Percentiles rank a stretch among this genome's conserved stretches.
These are phyloP conservation scores for Catharus minimus DNA, from an alignment of 2,113 vertebrate genomes.

Conservation along the genomic window DNA sequence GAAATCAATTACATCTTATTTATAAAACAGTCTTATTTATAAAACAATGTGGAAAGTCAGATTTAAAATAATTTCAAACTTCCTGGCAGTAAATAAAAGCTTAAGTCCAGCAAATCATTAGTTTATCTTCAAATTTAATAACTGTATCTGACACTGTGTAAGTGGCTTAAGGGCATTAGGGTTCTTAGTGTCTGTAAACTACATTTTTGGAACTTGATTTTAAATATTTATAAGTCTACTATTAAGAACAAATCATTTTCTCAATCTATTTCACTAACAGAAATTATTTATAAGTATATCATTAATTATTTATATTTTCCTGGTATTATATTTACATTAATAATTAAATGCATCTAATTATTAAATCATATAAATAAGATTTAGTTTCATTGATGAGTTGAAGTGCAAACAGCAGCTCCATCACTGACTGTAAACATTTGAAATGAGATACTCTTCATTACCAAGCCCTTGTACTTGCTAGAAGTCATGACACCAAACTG, in stretches of 20 bases:
- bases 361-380: conserved; percentile 80
- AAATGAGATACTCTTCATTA: conserved; percentile 28
- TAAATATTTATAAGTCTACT: conserved; percentile 77
- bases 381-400: conserved; percentile 75
- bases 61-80: conserved; percentile 13
- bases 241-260: conserved; percentile 80
- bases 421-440: conserved; percentile 55
- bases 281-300: conserved; percentile 81
- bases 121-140: conserved; percentile 47
- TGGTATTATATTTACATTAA: conserved; percentile 80
- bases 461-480: background rate
- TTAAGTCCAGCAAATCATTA: background rate
- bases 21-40: background rate
- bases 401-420: conserved; percentile 72
- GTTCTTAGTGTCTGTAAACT: conserved; percentile 68
- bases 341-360: conserved; percentile 81
- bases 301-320: conserved; percentile 81
- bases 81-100: conserved; percentile 35
- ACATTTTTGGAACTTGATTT: conserved; percentile 55
- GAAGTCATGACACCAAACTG: background rate
- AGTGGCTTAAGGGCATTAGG: conserved; percentile 52
- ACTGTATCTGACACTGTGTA: conserved; percentile 1
- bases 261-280: conserved; percentile 77
- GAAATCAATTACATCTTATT: conserved; percentile 19
- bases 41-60: background rate